These are phyloP conservation scores for Linyphia triangularis DNA, from an alignment of 2,888 invertebrate genomes.

Conservation along the genomic window DNA sequence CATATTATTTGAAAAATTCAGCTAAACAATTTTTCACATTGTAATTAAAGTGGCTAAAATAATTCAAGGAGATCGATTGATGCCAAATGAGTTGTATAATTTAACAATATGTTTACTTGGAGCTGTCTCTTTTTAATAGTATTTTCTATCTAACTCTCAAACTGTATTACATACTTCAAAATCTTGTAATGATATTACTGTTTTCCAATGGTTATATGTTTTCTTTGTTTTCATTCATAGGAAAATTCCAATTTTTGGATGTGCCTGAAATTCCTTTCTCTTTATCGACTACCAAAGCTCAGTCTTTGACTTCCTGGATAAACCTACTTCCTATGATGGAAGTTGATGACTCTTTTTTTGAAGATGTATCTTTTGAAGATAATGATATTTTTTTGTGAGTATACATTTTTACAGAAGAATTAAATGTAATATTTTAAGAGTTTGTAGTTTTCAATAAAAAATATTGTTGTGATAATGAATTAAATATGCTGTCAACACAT, in stretches of 20 bases:
- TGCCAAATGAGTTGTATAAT: too few species aligned
- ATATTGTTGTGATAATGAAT: neutral
- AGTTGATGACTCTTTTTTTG: constrained; percentile 16
- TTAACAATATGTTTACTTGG: too few species aligned
- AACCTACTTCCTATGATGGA: constrained; percentile 37
- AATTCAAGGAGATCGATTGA: too few species aligned
- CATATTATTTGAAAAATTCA: too few species aligned
- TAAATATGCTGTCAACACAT: too few species aligned
- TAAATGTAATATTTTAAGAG: neutral
- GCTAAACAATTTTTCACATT: too few species aligned
- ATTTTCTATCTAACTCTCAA: too few species aligned
- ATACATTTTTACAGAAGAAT: neutral
- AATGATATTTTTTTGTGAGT: constrained; percentile 10
- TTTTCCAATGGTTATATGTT: neutral
- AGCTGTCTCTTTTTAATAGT: too few species aligned
- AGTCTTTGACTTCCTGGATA: neutral
- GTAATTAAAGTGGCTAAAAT: too few species aligned
- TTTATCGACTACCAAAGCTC: neutral
- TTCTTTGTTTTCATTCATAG: neutral
- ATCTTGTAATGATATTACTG: neutral
- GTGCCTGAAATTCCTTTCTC: constrained; percentile 24
- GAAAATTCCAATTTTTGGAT: constrained; percentile 16
- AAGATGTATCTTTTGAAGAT: constrained; percentile 1
- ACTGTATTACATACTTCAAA: neutral
- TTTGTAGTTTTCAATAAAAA: neutral